A percentile compares a stretch with the other conserved stretches of the same genome.
Conservation (phyloP, 2,888 invertebrate genomes). For the Cosmopolites sordidus region DNA sequence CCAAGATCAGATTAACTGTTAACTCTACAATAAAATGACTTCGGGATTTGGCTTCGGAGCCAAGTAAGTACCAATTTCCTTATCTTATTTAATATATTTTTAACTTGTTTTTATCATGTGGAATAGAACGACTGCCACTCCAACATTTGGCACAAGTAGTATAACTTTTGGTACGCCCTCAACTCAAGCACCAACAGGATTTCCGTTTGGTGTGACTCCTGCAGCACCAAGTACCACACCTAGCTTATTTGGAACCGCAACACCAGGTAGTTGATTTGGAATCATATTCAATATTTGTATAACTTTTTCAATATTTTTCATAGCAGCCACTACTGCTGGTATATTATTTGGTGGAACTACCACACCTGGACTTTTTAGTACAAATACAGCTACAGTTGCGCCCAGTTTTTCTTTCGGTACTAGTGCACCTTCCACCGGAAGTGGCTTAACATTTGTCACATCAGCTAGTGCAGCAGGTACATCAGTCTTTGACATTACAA, state of each 20-base stretch:
- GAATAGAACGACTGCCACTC: slow-evolving; percentile 16
- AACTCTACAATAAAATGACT: slow-evolving; percentile 14
- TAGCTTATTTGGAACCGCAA: slow-evolving; percentile 38
- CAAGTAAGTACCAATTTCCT: slow-evolving; percentile 18
- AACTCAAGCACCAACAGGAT: slow-evolving; percentile 14
- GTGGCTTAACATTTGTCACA: not conserved
- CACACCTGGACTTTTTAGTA: slow-evolving; percentile 8
- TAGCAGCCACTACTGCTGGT: slow-evolving; percentile 4
- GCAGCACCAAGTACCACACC: slow-evolving; percentile 15
- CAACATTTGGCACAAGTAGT: slow-evolving; percentile 12
- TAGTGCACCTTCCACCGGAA: not conserved
- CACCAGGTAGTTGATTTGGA: slow-evolving; percentile 23
- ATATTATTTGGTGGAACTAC: slow-evolving; percentile 5
- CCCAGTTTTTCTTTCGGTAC: slow-evolving; percentile 11
- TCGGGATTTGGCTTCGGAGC: slow-evolving; percentile 15
- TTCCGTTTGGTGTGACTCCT: slow-evolving; percentile 24
- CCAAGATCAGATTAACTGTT: no score
- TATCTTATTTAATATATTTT: no score
- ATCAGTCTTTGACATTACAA: not conserved
- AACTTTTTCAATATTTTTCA: not conserved
- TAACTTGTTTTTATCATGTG: not conserved
- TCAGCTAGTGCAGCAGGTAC: slow-evolving; percentile 5
- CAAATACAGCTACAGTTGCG: slow-evolving; percentile 8
- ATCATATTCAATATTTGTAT: slow-evolving; percentile 25
- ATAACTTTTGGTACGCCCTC: slow-evolving; percentile 14